These are phyloP conservation scores for Apamea sordens DNA, from an alignment of 2,888 invertebrate species.

Conservation along the genomic window DNA sequence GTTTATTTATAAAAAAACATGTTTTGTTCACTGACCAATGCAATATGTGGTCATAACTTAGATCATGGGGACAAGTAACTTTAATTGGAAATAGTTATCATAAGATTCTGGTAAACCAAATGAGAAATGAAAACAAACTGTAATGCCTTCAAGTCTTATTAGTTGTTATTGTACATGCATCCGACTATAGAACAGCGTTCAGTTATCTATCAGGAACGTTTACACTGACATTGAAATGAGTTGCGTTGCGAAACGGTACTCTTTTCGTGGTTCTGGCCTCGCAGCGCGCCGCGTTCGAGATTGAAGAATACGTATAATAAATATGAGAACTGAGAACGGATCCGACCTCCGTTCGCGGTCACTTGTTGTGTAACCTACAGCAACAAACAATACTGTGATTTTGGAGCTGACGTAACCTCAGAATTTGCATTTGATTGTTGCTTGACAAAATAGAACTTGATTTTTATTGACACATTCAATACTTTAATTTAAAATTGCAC, in stretches of 20 bases:
- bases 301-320: slow-evolving; percentile 89
- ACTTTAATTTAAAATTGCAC: slow-evolving; percentile 50
- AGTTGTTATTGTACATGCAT: slow-evolving; percentile 34
- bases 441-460: slow-evolving; percentile 71
- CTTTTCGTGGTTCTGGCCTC: slow-evolving; percentile 85
- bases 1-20: slow-evolving; percentile 52
- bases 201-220: slow-evolving; percentile 78
- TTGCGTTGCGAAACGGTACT: slow-evolving; percentile 88
- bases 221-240: slow-evolving; percentile 87
- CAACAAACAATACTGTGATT: slow-evolving; percentile 86
- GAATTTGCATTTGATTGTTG: slow-evolving; percentile 74
- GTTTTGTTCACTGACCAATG: slow-evolving; percentile 28
- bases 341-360: slow-evolving; percentile 89
- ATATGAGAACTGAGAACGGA: slow-evolving; percentile 85
- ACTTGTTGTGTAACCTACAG: slow-evolving; percentile 84
- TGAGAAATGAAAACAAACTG: slow-evolving; percentile 37
- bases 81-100: slow-evolving; percentile 33
- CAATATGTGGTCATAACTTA: slow-evolving; percentile 39
- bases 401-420: slow-evolving; percentile 76
- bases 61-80: background rate
- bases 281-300: slow-evolving; percentile 83
- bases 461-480: slow-evolving; percentile 64
- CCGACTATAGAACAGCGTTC: slow-evolving; percentile 44
- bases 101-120: slow-evolving; percentile 43
- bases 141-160: background rate